Evolutionary conservation across 2,888 invertebrate species (phyloP), one percentile per base, ranked within the genome.

Genomic region (Imbricaverruca yamaguchii): DNA sequence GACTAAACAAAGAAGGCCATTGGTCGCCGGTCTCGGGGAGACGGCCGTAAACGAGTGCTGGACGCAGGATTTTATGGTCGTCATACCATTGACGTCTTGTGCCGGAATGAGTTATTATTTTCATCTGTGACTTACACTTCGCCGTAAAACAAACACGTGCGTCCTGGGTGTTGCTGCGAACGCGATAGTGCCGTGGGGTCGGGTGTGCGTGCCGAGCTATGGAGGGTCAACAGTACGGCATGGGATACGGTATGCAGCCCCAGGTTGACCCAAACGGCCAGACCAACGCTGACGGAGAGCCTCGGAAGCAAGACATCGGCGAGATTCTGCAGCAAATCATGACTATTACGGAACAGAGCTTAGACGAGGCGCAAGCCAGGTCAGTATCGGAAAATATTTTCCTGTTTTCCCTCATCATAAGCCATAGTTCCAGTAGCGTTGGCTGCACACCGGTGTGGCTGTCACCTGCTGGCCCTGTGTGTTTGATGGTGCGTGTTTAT

Each of bases 241-340:
- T 79, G 79, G 79, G 79, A 23, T 79, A 79, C 57, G 25, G 57
- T 13, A 79, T 79, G 79, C 79, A 79, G 57, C 59, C 79, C 23
- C 57, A 56, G 23, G 53, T 79, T 13, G 79, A 79, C 25, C 79
- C 79, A 12, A 79, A 59, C 15, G 57, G 56, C 15, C 79, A 79
- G 79, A 15, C 79, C 23, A 79, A 83, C 80, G 81, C 83, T 80
- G 85, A 85, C 80, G 85, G 84, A 77, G 84, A 84, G 86, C 93
- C 93, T 18, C 91, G 95, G 83, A 97, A 96, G 89, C 97, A 97
- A 87, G 97, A 98, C 88, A 98, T 98, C 85, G 96, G 96, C 53
- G 97, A 98, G 89, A 97, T 98, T 86, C 90, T 98, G 83, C 97
- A 98, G 88, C 98, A 98, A 89, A 98, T 98, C 82, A 97, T 98